Percentiles rank a stretch among this genome's conserved stretches.
phyloP scores from a whole-genome alignment of 2,888 invertebrate species.

The Aphodius sticticus region DNA sequence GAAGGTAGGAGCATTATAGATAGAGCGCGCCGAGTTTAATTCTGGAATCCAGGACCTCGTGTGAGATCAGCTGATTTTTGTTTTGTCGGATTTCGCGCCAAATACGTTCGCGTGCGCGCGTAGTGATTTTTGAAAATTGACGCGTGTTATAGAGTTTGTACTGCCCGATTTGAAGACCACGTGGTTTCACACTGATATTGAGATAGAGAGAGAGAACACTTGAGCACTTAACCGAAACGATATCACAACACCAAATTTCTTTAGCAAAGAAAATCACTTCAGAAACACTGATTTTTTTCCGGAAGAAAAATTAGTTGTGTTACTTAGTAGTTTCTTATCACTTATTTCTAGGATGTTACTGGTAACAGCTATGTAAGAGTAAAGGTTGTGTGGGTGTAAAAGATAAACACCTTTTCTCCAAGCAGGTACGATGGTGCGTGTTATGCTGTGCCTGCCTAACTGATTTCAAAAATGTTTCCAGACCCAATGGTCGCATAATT shows the following conservation, averaged over 20 bases:
- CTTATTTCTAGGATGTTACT: neutral
- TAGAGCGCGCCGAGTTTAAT: neutral
- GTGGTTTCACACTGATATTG: neutral
- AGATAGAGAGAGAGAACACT: neutral
- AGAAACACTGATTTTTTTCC: neutral
- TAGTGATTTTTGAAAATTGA: neutral
- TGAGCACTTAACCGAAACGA: neutral
- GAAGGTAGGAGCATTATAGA: neutral
- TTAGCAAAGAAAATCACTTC: neutral
- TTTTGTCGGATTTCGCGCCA: conserved; percentile 34
- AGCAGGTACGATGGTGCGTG: conserved; percentile 41
- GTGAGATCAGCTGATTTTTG: conserved; percentile 37
- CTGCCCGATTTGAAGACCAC: neutral
- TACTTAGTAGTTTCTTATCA: neutral
- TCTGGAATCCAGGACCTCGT: conserved; percentile 10
- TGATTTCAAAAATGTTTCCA: conserved; percentile 64
- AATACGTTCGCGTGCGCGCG: neutral
- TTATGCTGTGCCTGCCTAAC: conserved; percentile 59
- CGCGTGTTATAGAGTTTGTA: neutral
- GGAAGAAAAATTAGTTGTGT: neutral
- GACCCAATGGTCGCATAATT: conserved; percentile 65
- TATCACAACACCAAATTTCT: neutral
- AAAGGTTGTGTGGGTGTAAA: neutral
- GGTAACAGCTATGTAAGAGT: neutral
- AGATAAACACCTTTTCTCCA: neutral